Base-by-base conservation (phyloP, 2,888 invertebrate genomes). In the Clistopyga incitator region DNA sequence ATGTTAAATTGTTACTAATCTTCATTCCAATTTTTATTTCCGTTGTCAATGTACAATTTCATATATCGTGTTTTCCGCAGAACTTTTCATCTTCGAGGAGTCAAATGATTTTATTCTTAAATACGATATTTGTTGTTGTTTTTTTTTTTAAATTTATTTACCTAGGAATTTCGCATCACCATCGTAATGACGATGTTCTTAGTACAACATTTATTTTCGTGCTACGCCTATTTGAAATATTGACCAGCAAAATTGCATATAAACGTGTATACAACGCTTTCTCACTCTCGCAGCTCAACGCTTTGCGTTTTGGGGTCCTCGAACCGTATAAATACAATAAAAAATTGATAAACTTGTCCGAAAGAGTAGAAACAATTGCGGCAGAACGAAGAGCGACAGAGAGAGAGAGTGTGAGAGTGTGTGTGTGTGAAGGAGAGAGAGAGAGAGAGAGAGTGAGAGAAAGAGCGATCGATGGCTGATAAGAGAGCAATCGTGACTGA, bases 121-220 rank as follows among this genome's bases (percentile, higher is more conserved):
- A 10, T 38, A 8, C 10, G 38, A 10, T 38, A n/a, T n/a, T n/a
- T n/a, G n/a, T n/a, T n/a, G n/a, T n/a, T n/a, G n/a, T n/a, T n/a
- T n/a, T n/a, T n/a, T n/a, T n/a, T n/a, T n/a, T n/a, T n/a, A n/a
- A n/a, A n/a, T 38, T 38, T 38, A 38, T 38, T 38, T 38, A 38
- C 38, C 38, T 38, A 38, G 38, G 38, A 38, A 38, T 38, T 38
- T 38, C 38, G 38, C 38, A 38, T 38, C 38, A 38, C 38, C 10
- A 50, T 47, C 25, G 45, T 42, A 25, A 15, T 71, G 50, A 42
- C 47, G 71, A 77, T 15, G 34, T 61, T 61, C 25, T 70, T 29
- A 23, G 11, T 34, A 61, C 18, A 61, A 38, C n/a, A 61, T 34
- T 11, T 47, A n/a, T 50, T 38, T 25, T 42, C 20, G 38, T 13